Evolutionary conservation across 2,113 vertebrate genomes (phyloP).

Genomic region (Cyprinus carpio): DNA sequence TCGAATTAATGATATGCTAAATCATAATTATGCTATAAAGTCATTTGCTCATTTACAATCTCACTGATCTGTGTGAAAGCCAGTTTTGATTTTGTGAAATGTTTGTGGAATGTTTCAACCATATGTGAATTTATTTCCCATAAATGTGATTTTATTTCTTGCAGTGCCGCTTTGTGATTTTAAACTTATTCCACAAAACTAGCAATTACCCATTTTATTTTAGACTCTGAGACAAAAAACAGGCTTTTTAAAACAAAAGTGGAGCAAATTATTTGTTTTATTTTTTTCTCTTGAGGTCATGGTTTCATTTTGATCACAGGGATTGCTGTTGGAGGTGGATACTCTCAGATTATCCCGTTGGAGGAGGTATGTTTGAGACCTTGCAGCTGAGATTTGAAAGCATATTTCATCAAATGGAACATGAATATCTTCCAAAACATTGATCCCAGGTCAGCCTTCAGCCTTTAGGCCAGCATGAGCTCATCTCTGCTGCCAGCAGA

Average conservation of each 20-base stretch:
- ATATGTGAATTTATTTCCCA: no score
- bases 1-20: background rate
- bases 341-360: conserved; percentile 85
- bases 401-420: background rate
- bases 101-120: no score
- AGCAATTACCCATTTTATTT: background rate
- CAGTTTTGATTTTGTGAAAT: no score
- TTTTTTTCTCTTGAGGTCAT: background rate
- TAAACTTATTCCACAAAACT: background rate
- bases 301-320: conserved; percentile 64
- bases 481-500: conserved; percentile 84
- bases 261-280: no score
- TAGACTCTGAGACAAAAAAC: background rate
- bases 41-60: no score
- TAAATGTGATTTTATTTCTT: no score
- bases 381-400: background rate
- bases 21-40: no score
- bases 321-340: conserved; percentile 85
- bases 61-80: no score
- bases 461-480: conserved; percentile 84
- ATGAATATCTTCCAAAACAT: background rate
- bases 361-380: conserved; percentile 78
- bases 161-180: no score
- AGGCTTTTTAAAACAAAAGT: no score
- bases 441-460: conserved; percentile 83